Percentiles rank a stretch among this genome's conserved stretches.
These are phyloP conservation scores for Rapana venosa DNA, from an alignment of 2,888 invertebrate genomes.

Conservation along the genomic window DNA sequence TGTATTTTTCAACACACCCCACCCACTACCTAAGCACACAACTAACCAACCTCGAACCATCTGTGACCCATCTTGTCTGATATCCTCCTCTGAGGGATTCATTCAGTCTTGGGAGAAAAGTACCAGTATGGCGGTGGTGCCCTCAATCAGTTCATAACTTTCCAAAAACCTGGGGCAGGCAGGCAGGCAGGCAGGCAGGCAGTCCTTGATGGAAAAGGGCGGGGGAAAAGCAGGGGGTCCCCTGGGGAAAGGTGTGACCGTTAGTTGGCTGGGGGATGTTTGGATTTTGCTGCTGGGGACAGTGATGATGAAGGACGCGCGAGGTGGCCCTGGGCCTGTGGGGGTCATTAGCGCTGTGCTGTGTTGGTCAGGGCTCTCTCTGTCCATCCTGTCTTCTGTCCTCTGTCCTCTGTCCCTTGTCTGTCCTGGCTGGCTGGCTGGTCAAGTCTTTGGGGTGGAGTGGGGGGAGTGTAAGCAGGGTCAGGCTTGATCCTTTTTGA, in stretches of 20 bases:
- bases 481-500: no score
- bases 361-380: slow-evolving; percentile 13
- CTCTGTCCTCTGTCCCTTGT: neutral
- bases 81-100: no score
- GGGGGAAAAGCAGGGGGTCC: neutral
- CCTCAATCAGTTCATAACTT: slow-evolving; percentile 37
- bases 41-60: no score
- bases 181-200: no score
- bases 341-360: slow-evolving; percentile 37
- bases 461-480: neutral
- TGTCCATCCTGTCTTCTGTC: no score
- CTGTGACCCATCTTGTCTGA: neutral
- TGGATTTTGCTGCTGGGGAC: slow-evolving; percentile 37
- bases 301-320: slow-evolving; percentile 45
- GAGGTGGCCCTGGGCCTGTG: slow-evolving; percentile 17
- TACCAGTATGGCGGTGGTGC: neutral
- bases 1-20: no score
- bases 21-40: no score
- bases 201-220: slow-evolving; percentile 24
- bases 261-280: neutral
- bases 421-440: no score
- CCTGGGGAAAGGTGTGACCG: neutral
- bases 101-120: neutral
- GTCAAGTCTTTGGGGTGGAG: neutral
- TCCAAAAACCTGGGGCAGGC: neutral